Conservation (phyloP, 2,797 vertebrate species). For the Carapus acus region DNA sequence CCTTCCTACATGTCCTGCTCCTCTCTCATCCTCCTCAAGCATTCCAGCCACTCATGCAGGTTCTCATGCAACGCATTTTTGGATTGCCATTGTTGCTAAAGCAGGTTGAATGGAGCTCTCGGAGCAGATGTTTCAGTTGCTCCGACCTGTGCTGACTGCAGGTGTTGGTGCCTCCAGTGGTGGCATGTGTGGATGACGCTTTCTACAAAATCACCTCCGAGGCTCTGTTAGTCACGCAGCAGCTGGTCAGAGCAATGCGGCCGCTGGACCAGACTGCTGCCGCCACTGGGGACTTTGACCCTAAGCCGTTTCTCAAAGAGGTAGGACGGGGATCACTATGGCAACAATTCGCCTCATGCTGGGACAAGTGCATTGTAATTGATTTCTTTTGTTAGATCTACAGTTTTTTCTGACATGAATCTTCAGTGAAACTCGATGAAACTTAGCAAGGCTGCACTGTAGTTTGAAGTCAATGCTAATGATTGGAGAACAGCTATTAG, state of each 20-base stretch:
- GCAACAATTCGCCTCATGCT: no score
- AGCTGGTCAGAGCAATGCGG: slow-evolving; percentile 82
- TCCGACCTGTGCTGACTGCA: slow-evolving; percentile 50
- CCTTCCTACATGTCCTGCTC: slow-evolving; percentile 84
- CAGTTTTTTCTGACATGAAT: no score
- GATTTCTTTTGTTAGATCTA: no score
- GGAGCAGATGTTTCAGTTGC: neutral
- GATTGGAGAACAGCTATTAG: no score
- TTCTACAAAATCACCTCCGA: slow-evolving; percentile 94
- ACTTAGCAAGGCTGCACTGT: no score
- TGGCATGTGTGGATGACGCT: slow-evolving; percentile 82
- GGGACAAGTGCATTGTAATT: no score
- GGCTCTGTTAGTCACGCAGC: slow-evolving; percentile 86
- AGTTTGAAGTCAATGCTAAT: no score
- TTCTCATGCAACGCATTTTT: slow-evolving; percentile 25
- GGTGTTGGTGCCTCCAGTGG: slow-evolving; percentile 76
- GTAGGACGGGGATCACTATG: slow-evolving; percentile 37
- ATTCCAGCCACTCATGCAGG: slow-evolving; percentile 84
- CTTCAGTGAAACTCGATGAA: no score
- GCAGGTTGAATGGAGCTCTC: no score
- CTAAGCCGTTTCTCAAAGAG: slow-evolving; percentile 76
- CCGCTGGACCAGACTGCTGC: slow-evolving; percentile 61
- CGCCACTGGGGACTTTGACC: slow-evolving; percentile 60
- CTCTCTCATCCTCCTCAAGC: slow-evolving; percentile 78
- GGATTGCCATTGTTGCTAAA: no score